phyloP scores from a whole-genome alignment of 2,797 vertebrate genomes.

The Melanotaenia trifasciata region DNA sequence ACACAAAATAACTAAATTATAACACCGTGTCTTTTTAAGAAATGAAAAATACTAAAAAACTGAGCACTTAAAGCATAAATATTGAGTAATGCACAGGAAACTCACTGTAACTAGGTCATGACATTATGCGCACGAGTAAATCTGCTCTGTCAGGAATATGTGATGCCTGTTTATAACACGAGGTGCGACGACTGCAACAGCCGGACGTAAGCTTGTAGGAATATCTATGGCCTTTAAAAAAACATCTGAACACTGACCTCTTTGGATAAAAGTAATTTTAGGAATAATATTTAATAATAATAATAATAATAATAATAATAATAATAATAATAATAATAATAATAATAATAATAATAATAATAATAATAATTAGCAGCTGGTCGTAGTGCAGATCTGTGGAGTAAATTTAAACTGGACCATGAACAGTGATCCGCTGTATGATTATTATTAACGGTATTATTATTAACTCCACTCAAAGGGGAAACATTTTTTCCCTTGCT shows the following conservation, averaged over 20 bases:
- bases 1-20: constrained; percentile 28
- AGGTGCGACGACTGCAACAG: constrained; percentile 23
- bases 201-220: constrained; percentile 24
- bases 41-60: constrained; percentile 3
- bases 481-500: no score
- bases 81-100: not conserved
- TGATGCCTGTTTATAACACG: constrained; percentile 29
- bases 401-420: no score
- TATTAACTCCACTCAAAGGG: no score
- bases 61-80: no score
- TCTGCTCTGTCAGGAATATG: constrained; percentile 32
- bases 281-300: no score
- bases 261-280: constrained; percentile 1
- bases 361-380: no score
- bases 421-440: no score
- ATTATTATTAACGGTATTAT: no score
- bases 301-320: no score
- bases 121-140: constrained; percentile 17
- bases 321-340: no score
- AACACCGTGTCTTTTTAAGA: not conserved
- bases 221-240: constrained; percentile 32
- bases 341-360: no score
- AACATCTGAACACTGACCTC: constrained; percentile 2
- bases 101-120: constrained; percentile 37
- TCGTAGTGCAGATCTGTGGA: no score